Evolutionary conservation across 2,797 vertebrate genomes (phyloP), one percentile per base, ranked within the genome.

Genomic region (Diglossa cyanea): DNA sequence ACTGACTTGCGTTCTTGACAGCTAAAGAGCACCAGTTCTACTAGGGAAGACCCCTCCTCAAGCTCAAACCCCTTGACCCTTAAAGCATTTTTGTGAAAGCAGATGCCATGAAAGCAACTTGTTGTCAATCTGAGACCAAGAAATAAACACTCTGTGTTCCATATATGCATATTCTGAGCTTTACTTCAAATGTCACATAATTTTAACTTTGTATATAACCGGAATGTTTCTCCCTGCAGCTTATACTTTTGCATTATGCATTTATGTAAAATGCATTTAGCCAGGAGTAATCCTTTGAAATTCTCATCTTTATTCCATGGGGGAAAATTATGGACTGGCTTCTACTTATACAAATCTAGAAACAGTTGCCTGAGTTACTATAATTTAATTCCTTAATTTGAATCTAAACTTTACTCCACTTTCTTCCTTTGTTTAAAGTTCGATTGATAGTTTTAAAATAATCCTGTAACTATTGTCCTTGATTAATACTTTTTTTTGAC

Each of bases 201-300:
- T 94, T 95, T 96, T 93, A 82, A 90, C 73, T 96, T 95, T 84
- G 57, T 91, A 67, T 93, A 79, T 94, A 71, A 30, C 51, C 0
- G 1, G 63, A 89, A 82, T 80, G 33, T 94, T 92, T 96, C 57
- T 95, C 77, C 65, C 93, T 87, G 55, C 65, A 95, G 96, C 84
- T 96, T 94, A 74, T 65, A 87, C 78, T 93, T 95, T 92, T 97
- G 79, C 82, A 97, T 97, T 97, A 97, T 98, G 91, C 81, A 97
- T 96, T 97, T 95, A 97, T 97, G 96, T 94, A 97, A 97, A 98
- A 96, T 90, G 73, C 30, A 84, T 81, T 94, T 97, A 97, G 70
- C 87, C 84, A 94, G 71, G 70, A 97, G 88, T 90, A 93, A 97
- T 75, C 26, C 89, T 97, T 97, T 97, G 96, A 97, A 97, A 96